Percentiles rank a stretch among this genome's conserved stretches.
These are phyloP conservation scores for Zingel zingel DNA, from an alignment of 2,113 vertebrate genomes.

Conservation along the genomic window DNA sequence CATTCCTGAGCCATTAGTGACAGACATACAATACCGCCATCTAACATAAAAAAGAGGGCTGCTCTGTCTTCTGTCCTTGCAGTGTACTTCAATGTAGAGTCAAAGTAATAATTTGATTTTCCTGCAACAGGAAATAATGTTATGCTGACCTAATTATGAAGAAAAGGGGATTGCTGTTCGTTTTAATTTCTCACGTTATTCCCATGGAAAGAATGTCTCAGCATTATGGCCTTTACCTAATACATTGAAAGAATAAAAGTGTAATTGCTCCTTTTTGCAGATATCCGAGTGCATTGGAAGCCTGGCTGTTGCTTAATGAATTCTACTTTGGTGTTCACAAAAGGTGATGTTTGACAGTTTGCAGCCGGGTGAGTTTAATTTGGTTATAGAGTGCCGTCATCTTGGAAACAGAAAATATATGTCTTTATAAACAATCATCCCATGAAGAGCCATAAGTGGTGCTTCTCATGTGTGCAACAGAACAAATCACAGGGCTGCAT, in stretches of 20 bases:
- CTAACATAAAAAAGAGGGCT: slow-evolving; percentile 31
- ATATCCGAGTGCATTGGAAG: neutral
- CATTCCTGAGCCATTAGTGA: slow-evolving; percentile 84
- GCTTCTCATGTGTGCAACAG: slow-evolving; percentile 27
- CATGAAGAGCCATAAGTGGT: slow-evolving; percentile 2
- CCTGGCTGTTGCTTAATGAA: slow-evolving; percentile 4
- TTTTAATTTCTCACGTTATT: slow-evolving; percentile 21
- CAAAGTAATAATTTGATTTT: slow-evolving; percentile 62
- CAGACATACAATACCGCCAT: slow-evolving; percentile 76
- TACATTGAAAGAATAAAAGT: slow-evolving; percentile 27
- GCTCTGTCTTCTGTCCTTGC: slow-evolving; percentile 46
- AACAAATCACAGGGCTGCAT: neutral
- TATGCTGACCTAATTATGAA: slow-evolving; percentile 57
- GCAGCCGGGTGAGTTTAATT: slow-evolving; percentile 37
- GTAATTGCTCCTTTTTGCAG: neutral
- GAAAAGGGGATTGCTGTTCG: slow-evolving; percentile 28
- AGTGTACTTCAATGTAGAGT: slow-evolving; percentile 37
- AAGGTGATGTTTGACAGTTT: slow-evolving; percentile 56
- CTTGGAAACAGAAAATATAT: slow-evolving; percentile 47
- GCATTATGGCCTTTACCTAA: neutral
- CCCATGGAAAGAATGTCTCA: slow-evolving; percentile 16
- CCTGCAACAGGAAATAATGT: slow-evolving; percentile 62
- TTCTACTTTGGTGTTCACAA: slow-evolving; percentile 28
- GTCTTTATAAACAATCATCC: slow-evolving; percentile 47
- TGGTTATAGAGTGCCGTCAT: slow-evolving; percentile 38